Base-by-base conservation (phyloP, 2,888 invertebrate genomes). In the Nomada ruficornis region DNA sequence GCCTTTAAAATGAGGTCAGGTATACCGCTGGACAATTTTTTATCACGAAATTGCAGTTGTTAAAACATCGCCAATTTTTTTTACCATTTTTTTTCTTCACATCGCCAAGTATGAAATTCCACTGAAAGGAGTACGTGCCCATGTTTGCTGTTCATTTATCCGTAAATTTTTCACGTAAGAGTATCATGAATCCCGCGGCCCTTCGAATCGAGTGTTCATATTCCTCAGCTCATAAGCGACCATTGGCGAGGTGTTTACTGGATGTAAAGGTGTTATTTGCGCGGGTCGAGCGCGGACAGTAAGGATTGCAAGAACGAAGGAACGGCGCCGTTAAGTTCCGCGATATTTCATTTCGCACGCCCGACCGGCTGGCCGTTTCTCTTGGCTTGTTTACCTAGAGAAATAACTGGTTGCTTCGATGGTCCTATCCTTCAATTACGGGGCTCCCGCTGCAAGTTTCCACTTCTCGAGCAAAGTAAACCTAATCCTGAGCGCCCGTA, bases 331-430 rank as follows among this genome's bases (percentile, higher is more conserved):
- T 80, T 86, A 88, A 88, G 80, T 84, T 84, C 57, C 77, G 68
- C 77, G 80, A 87, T 86, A 87, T 88, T 87, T 87, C 87, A 87
- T 84, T 78, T 87, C 63, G 86, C 86, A 87, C 84, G 80, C 69
- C 77, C 84, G 71, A 77, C 70, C 79, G 76, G 74, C 70, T 76
- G 42, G 64, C 77, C 87, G 76, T 83, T 86, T 82, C 86, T 78
- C 73, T 64, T 29, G 67, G 44, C 60, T 77, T 87, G 86, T 88
- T 87, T 88, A 87, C 83, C 78, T 82, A 79, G 78, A 88, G 86
- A 85, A 86, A 88, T 87, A 86, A 87, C 80, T 77, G 84, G 84
- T 88, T 85, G 81, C 83, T 82, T 83, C 79, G 84, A 84, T 71
- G 79, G 69, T 70, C 77, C 77, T 77, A 86, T 83, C 86, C 87